These are phyloP conservation scores for Meloidogyne floridensis DNA, from an alignment of 1,140 invertebrate species.

Conservation along the genomic window DNA sequence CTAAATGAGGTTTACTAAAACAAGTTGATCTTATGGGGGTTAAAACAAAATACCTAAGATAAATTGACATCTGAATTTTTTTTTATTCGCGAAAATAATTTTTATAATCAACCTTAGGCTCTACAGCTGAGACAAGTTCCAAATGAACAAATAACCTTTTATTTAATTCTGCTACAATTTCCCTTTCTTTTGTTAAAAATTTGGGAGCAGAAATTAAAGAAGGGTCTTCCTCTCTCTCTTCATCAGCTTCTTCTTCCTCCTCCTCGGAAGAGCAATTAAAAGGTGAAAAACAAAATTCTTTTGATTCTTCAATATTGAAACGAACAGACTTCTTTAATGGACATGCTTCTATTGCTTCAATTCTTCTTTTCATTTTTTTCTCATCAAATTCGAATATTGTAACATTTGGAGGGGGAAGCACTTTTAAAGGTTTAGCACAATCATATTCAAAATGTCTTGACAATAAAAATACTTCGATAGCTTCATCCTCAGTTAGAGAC, in stretches of 20 bases:
- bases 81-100: neutral
- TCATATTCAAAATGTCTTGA: conserved; percentile 10
- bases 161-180: conserved; percentile 16
- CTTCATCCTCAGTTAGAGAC: conserved; percentile 15
- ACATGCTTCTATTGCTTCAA: neutral
- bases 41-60: neutral
- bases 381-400: conserved; percentile 1
- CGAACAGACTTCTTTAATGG: conserved; percentile 1
- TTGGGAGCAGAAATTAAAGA: neutral
- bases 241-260: neutral
- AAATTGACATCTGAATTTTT: conserved; percentile 32
- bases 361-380: neutral
- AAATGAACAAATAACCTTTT: conserved; percentile 12
- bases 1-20: too few species aligned
- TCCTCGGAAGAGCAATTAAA: too few species aligned
- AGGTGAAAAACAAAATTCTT: neutral
- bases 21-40: too few species aligned
- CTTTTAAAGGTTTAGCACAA: neutral
- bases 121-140: neutral
- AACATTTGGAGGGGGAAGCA: neutral
- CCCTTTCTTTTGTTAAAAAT: conserved; percentile 7
- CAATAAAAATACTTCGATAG: conserved; percentile 18
- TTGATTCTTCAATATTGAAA: neutral
- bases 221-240: neutral
- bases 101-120: conserved; percentile 23